phyloP scores from a whole-genome alignment of 2,888 invertebrate genomes.

The Thera britannica region DNA sequence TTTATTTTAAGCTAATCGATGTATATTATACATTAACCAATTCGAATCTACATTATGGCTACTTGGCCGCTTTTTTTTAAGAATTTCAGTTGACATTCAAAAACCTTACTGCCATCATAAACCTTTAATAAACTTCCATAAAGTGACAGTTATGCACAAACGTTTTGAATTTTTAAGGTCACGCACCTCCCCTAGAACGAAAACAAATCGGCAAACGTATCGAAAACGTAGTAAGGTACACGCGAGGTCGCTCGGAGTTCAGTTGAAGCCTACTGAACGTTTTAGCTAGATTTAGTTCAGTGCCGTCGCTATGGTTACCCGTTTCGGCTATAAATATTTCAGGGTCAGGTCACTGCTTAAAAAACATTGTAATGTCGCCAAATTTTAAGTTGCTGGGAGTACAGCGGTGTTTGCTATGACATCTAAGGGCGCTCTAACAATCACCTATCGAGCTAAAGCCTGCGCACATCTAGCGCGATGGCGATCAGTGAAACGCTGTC shows the following conservation, averaged over 20 bases:
- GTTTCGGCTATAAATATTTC: slow-evolving; percentile 32
- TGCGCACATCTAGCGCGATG: too few species aligned
- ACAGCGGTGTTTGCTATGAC: not conserved
- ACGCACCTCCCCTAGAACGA: slow-evolving; percentile 1
- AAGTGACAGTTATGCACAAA: not conserved
- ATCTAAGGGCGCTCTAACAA: too few species aligned
- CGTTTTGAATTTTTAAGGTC: not conserved
- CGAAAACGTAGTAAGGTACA: slow-evolving; percentile 19
- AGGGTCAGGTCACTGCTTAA: slow-evolving; percentile 25
- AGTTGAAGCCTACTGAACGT: slow-evolving; percentile 26
- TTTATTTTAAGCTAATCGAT: too few species aligned
- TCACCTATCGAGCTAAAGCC: too few species aligned
- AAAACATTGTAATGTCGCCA: slow-evolving; percentile 21
- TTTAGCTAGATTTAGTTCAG: slow-evolving; percentile 46
- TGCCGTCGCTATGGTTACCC: slow-evolving; percentile 47
- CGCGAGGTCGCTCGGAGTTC: slow-evolving; percentile 37
- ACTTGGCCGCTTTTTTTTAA: too few species aligned
- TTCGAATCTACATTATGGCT: too few species aligned
- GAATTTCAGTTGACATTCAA: not conserved
- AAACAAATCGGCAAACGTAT: not conserved
- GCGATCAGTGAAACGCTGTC: too few species aligned
- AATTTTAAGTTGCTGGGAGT: slow-evolving; percentile 16
- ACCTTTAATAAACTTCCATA: too few species aligned
- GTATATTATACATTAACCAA: too few species aligned
- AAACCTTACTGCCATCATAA: not conserved